A percentile compares a stretch with the other conserved stretches of the same genome.
Conservation (phyloP, 2,797 vertebrate genomes). For the Galago senegalensis region DNA sequence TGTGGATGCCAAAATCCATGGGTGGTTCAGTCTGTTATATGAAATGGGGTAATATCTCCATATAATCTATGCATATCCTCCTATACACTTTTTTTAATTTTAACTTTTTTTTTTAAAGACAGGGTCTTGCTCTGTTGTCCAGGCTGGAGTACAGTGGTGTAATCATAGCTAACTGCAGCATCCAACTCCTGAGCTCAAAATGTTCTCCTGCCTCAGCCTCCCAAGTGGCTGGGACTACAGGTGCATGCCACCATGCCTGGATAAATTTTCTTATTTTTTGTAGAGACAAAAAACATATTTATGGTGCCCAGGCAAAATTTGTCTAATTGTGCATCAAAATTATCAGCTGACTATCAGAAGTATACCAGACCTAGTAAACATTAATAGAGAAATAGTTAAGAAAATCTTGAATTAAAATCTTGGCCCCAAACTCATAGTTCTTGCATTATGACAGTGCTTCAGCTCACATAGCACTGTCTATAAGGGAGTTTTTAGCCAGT, state of each 20-base stretch:
- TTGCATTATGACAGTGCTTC: too few species aligned
- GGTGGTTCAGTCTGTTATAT: neutral
- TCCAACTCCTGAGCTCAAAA: neutral
- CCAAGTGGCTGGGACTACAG: neutral
- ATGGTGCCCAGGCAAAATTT: neutral
- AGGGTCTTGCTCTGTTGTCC: neutral
- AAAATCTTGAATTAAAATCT: too few species aligned
- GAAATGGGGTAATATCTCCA: neutral
- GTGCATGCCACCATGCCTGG: neutral
- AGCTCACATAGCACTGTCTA: too few species aligned
- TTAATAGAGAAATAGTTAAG: too few species aligned
- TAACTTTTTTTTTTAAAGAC: neutral
- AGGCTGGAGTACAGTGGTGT: neutral
- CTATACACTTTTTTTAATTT: neutral
- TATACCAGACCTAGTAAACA: too few species aligned
- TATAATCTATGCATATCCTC: neutral
- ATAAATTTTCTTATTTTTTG: neutral
- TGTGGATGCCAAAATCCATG: neutral
- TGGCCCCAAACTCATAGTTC: too few species aligned
- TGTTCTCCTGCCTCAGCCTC: neutral
- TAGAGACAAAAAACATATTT: neutral
- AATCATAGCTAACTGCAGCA: neutral
- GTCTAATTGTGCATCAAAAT: too few species aligned
- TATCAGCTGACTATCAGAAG: too few species aligned
- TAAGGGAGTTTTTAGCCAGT: too few species aligned